Conservation (phyloP, 1,140 invertebrate species). For the Aphaenogaster floridana region DNA sequence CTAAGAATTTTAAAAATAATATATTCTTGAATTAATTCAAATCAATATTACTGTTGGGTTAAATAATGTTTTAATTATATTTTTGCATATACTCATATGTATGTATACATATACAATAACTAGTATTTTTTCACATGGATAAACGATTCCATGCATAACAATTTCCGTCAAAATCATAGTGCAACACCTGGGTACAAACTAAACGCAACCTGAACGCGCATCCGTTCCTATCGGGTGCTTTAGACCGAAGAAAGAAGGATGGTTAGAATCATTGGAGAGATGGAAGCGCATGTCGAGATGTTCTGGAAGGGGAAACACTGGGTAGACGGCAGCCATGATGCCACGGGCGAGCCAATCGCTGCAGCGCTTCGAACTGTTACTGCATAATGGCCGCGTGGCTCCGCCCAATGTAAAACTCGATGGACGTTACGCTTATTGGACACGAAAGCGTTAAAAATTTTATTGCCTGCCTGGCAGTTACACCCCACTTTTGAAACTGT, state of each 20-base stretch:
- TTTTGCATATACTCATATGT: conserved; percentile 1
- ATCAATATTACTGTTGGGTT: not conserved
- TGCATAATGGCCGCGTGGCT: conserved; percentile 84
- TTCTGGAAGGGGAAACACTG: conserved; percentile 67
- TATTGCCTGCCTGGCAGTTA: conserved; percentile 83
- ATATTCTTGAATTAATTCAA: not conserved
- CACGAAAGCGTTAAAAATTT: conserved; percentile 84
- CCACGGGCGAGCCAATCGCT: conserved; percentile 78
- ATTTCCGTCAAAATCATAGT: conserved; percentile 10
- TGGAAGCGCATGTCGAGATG: conserved; percentile 36
- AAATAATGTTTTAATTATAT: not conserved
- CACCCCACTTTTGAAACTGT: conserved; percentile 78
- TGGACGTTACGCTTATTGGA: conserved; percentile 83
- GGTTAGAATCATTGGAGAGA: conserved; percentile 58
- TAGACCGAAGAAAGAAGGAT: conserved; percentile 58
- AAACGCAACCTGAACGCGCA: conserved; percentile 21
- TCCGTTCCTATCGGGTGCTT: conserved; percentile 38
- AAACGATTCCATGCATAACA: not conserved
- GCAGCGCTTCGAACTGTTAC: conserved; percentile 73
- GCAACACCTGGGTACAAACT: conserved; percentile 51
- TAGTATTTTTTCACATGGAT: not conserved
- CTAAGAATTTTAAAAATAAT: not conserved
- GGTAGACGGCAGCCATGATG: conserved; percentile 84
- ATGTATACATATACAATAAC: not conserved
- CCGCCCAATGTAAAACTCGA: conserved; percentile 81